These are phyloP conservation scores for Strix uralensis DNA, from an alignment of 2,113 vertebrate genomes.

Conservation along the genomic window DNA sequence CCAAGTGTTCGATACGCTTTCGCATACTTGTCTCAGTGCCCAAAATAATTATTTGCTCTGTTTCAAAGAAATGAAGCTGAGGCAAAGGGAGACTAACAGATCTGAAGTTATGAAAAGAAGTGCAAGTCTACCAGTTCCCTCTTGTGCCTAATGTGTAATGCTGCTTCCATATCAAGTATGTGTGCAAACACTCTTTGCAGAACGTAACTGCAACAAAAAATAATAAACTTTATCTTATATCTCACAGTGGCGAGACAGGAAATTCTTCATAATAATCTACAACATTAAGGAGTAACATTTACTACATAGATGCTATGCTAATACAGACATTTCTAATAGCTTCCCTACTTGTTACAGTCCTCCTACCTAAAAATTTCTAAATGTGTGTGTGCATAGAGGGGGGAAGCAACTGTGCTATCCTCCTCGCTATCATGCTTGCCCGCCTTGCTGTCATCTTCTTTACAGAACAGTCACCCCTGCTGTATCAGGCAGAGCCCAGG, in stretches of 20 bases:
- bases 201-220: not conserved
- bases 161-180: accelerated
- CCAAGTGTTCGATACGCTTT: not conserved
- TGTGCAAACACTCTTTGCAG: not conserved
- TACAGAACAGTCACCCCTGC: not conserved
- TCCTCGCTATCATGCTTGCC: accelerated
- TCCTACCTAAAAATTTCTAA: not conserved
- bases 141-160: not conserved
- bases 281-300: not conserved
- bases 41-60: not conserved
- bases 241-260: not conserved
- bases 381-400: accelerated
- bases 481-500: not conserved
- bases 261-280: not conserved
- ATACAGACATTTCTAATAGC: not conserved
- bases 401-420: accelerated
- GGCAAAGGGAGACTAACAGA: not conserved
- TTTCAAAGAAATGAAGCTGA: not conserved
- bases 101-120: not conserved
- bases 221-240: not conserved
- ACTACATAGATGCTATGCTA: not conserved
- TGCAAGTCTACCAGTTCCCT: not conserved
- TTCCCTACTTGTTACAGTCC: not conserved
- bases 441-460: not conserved
- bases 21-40: not conserved